Base-by-base conservation (phyloP, 2,888 invertebrate species). In the Rhyacophila evoluta region DNA sequence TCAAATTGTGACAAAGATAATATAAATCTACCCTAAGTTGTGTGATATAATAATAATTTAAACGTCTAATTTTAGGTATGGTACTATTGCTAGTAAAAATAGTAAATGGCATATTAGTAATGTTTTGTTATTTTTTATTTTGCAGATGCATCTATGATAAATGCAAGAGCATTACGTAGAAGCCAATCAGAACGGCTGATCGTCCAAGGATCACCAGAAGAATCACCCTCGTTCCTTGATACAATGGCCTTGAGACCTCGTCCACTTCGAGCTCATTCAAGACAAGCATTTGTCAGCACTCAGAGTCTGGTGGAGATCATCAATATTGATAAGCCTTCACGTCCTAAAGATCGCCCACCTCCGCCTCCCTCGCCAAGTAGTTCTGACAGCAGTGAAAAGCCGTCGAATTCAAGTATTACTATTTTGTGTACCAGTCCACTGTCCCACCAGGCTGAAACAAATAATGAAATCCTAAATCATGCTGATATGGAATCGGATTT, bases 211-310 rank as follows among this genome's bases (percentile, higher is more conserved):
- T 87, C 84, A 85, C 89, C 87, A 10, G 87, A n/a, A n/a, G n/a
- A 88, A 11, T 88, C 91, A 73, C 91, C 93, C 8, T 90, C 90
- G 80, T 95, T 95, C 86, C 90, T 94, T 85, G 96, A 97, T 86
- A 96, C 96, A 28, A 96, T 96, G 94, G 94, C 96, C 27, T 88
- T 96, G 83, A 91, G 95, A 83, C 90, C 93, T 75, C 92, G 92
- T 86, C 88, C 88, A 82, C 88, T 89, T 84, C 91, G 92, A 85
- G 89, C 90, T 41, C 91, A 93, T 85, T 90, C 92, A 25, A 90
- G 92, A 85, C 91, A 92, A 86, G 90, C 92, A 81, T 94, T 94
- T 86, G 86, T 90, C 25, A 88, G 84, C 33, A 82, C 83, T 12
- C 84, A 84, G 39, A 81, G 83, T 29, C 76, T 85, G 29, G 79